phyloP scores from a whole-genome alignment of 2,888 invertebrate genomes.

The Acrobasis suavella region DNA sequence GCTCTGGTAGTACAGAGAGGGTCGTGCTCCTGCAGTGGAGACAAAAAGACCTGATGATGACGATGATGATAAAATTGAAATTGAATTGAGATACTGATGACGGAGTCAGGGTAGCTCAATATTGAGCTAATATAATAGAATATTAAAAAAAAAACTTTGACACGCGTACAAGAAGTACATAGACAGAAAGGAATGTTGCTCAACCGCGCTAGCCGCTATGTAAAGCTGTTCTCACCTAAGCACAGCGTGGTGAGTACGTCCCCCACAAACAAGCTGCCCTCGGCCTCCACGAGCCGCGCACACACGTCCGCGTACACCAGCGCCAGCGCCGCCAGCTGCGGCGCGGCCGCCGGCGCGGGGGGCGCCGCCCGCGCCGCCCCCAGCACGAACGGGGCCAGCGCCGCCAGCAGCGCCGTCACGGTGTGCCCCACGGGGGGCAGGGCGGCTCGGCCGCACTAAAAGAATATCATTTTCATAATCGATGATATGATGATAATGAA shows the following conservation, averaged over 20 bases:
- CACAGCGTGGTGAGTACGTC: slow-evolving; percentile 37
- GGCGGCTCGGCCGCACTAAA: slow-evolving; percentile 56
- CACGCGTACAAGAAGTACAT: neutral
- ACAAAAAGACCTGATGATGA: no score
- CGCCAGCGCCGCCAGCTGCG: slow-evolving; percentile 45
- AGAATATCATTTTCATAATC: neutral
- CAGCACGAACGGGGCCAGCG: slow-evolving; percentile 45
- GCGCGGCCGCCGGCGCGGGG: slow-evolving; percentile 20
- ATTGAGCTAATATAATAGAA: no score
- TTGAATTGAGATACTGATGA: no score
- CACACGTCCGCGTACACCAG: slow-evolving; percentile 64
- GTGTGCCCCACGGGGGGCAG: slow-evolving; percentile 45
- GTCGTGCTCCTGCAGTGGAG: no score
- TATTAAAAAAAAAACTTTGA: no score
- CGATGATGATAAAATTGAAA: no score
- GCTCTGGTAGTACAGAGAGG: no score
- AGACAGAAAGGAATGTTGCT: no score
- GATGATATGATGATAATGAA: no score
- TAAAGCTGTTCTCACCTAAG: slow-evolving; percentile 37
- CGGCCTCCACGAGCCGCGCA: slow-evolving; percentile 50
- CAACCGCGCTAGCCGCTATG: no score
- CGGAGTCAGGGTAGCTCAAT: no score
- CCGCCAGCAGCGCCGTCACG: slow-evolving; percentile 38
- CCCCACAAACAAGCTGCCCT: slow-evolving; percentile 47
- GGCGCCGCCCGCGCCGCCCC: slow-evolving; percentile 38